Base-by-base conservation (phyloP, 2,888 invertebrate genomes). In the Branchipolynoe longqiensis region DNA sequence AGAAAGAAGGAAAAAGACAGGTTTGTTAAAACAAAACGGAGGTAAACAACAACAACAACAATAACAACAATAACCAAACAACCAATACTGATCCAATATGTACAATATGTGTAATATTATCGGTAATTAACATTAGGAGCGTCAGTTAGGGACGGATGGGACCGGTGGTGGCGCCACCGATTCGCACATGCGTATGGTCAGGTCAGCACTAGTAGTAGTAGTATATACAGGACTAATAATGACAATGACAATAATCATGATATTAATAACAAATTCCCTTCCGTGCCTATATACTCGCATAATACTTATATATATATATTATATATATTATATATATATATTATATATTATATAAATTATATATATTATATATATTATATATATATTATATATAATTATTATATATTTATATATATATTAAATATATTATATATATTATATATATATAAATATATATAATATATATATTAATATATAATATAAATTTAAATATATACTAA, bases 1-100 rank as follows among this genome's bases (percentile, higher is more conserved):
- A 12, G n/a, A n/a, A n/a, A 62, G 56, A 40, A 59, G 58, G 31
- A 74, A 41, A 78, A 18, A 48, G 14, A 78, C 40, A 78, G 22
- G 48, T 38, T 12, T 31, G 78, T 48, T 12, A 38, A 38, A 38
- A 3, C 25, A 0, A 78, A 25, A 25, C n/a, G n/a, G n/a, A n/a
- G n/a, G n/a, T n/a, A n/a, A n/a, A n/a, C n/a, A n/a, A n/a, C n/a
- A n/a, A n/a, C n/a, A n/a, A n/a, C n/a, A n/a, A n/a, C n/a, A n/a
- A n/a, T n/a, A n/a, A n/a, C n/a, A n/a, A n/a, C n/a, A n/a, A n/a
- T n/a, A n/a, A n/a, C n/a, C n/a, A n/a, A n/a, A n/a, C n/a, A n/a
- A n/a, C n/a, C n/a, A n/a, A n/a, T n/a, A n/a, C n/a, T n/a, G n/a
- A n/a, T n/a, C n/a, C n/a, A n/a, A n/a, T n/a, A n/a, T n/a, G n/a